Evolutionary conservation across 2,797 vertebrate genomes (phyloP), one percentile per base, ranked within the genome.

Genomic region (Poecilia gillii): DNA sequence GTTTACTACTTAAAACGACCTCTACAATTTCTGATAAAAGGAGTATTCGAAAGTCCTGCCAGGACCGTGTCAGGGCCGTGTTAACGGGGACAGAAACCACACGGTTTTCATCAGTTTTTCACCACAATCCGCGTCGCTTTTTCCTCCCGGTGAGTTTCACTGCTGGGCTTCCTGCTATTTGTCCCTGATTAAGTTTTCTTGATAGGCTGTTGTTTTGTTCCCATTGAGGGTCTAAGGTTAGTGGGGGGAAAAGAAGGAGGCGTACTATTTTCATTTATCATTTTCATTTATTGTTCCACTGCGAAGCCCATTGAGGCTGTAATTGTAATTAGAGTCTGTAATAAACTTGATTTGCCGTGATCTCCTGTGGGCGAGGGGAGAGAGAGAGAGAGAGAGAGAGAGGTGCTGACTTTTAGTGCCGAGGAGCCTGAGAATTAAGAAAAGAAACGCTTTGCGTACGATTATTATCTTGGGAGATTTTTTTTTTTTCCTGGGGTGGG

Each of bases 291-390:
- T 85, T 88, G 85, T 90, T 91, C 83, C 74, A 85, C 78, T 82
- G 84, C 78, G 77, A 86, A 80, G 76, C 82, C 89, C 83, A 85
- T 81, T 81, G 91, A 91, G 92, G 88, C 89, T 53, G 55, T 92
- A 90, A 93, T 90, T 93, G 84, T 86, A 92, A 94, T 93, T 91
- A 90, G 88, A 79, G 81, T 74, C 84, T 77, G 66, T 92, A 90
- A 93, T 90, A 90, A 92, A 93, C 78, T 88, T 92, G 88, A 94
- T 93, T 92, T 92, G 87, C 85, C 75, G 86, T 73, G 87, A 79
- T 85, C 82, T 86, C 86, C 85, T 87, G 88, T 85, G 88, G 85
- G 87, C 13, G 68, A 83, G 66, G 18, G 66, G 18, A 76, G 87
- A 53, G 49, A 49, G 47, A 49, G 45, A 13, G 1, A 49, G 45